Percentiles rank a stretch among this genome's conserved stretches.
phyloP scores from a whole-genome alignment of 2,888 invertebrate species.

The Platyscelio sp. region DNA sequence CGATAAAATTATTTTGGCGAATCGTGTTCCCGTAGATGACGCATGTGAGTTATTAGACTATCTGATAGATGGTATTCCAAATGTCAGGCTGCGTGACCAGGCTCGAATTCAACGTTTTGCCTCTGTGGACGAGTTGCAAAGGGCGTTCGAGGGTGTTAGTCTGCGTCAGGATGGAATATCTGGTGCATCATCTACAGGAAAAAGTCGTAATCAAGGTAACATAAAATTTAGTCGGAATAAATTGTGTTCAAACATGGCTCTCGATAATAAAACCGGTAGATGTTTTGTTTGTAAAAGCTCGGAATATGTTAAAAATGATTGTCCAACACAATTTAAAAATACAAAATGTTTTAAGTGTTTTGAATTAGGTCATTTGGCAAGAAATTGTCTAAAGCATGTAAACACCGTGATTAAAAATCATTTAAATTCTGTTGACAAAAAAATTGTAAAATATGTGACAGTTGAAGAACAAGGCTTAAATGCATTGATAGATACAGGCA shows the following conservation, averaged over 20 bases:
- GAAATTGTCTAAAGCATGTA: too few species aligned
- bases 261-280: not conserved
- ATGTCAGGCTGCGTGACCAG: slow-evolving; percentile 13
- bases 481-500: slow-evolving; percentile 30
- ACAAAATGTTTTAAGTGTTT: not conserved
- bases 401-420: too few species aligned
- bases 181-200: not conserved
- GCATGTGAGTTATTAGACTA: slow-evolving; percentile 16
- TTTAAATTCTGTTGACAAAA: too few species aligned
- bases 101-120: slow-evolving; percentile 20
- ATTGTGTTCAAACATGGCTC: not conserved
- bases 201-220: not conserved
- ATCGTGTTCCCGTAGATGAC: slow-evolving; percentile 22
- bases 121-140: slow-evolving; percentile 8
- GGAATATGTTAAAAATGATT: not conserved
- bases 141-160: not conserved
- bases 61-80: slow-evolving; percentile 28
- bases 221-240: not conserved
- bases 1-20: slow-evolving; percentile 25
- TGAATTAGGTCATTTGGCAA: not conserved
- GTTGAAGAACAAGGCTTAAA: too few species aligned
- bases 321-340: not conserved
- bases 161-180: not conserved
- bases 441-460: too few species aligned
- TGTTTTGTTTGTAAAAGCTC: not conserved